Evolutionary conservation across 2,888 invertebrate species (phyloP), one percentile per base, ranked within the genome.

Genomic region (Drosophila quinaria): DNA sequence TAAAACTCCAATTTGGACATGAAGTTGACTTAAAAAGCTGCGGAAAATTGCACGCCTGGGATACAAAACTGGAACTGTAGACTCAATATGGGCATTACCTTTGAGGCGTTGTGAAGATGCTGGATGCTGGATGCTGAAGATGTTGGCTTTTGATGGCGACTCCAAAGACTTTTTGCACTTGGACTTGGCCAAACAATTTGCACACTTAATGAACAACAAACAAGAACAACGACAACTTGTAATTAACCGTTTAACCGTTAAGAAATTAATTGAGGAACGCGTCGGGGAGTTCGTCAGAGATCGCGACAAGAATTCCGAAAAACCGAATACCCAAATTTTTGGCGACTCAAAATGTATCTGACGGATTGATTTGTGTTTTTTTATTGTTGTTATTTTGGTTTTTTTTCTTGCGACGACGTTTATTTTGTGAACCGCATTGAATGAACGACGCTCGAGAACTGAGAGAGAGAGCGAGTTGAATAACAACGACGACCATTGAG

Each of bases 1-100:
- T 89, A 89, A 81, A 81, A 81, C 64, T 59, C 59, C 49, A 56
- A 61, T 56, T 60, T 66, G 72, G 68, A 49, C 44, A 56, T 70
- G 19, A 44, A 56, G 25, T 19, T 6, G 29, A 58, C 46, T 44
- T 46, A 19, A 50, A 50, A 42, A 44, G 29, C 39, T 19, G 50
- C 44, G 44, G 55, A 58, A 79, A 87, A 84, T 87, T 89, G 80
- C 82, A 76, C 84, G 71, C 81, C 78, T 75, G 89, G 89, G 89
- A 88, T 31, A 41, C 19, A 17, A 46, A 25, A 55, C 42, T 55
- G 55, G 74, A 68, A 74, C 72, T 63, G n/a, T 35, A 9, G 11
- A 41, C 52, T n/a, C 44, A 10, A 35, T 50, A 73, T 77, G 73
- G 76, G 50, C 77, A 80, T 86, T 86, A 86, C 86, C 86, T 86